A percentile compares a stretch with the other conserved stretches of the same genome.
Conservation (phyloP, 2,888 invertebrate species). For the Drosophila flavopinicola region DNA sequence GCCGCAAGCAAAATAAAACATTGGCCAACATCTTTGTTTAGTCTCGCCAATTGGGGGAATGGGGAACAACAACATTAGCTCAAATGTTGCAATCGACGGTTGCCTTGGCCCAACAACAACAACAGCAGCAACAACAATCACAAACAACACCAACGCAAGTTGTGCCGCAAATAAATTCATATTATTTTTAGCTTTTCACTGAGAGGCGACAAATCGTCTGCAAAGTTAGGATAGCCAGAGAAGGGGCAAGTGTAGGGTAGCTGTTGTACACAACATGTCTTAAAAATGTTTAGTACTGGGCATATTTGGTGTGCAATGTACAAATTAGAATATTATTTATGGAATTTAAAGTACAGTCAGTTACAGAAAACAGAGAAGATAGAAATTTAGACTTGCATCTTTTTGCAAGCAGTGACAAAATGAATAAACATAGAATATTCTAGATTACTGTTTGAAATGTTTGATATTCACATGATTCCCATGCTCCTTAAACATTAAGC, state of each 20-base stretch:
- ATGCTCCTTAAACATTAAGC: neutral
- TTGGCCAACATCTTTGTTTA: constrained; percentile 60
- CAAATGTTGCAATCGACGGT: constrained; percentile 46
- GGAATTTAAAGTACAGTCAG: too few relatives aligned
- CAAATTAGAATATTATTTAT: too few relatives aligned
- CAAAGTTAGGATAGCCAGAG: neutral
- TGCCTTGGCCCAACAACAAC: constrained; percentile 2
- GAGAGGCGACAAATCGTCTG: constrained; percentile 55
- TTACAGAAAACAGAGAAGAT: too few relatives aligned
- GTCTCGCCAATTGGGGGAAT: constrained; percentile 38
- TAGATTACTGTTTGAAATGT: too few relatives aligned
- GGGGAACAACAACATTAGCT: neutral
- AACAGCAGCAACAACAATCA: neutral
- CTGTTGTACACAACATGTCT: too few relatives aligned
- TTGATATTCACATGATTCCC: neutral
- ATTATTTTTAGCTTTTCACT: constrained; percentile 41
- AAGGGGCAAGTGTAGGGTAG: too few relatives aligned
- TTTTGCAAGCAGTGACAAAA: too few relatives aligned
- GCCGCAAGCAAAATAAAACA: constrained; percentile 42
- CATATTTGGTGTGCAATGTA: too few relatives aligned
- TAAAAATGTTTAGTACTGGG: too few relatives aligned
- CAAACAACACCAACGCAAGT: constrained; percentile 4
- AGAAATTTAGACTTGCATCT: too few relatives aligned
- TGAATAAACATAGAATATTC: too few relatives aligned
- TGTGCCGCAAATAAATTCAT: constrained; percentile 24